Evolutionary conservation across 1,140 invertebrate genomes (phyloP), one percentile per base, ranked within the genome.

Genomic region (Solen grandis): DNA sequence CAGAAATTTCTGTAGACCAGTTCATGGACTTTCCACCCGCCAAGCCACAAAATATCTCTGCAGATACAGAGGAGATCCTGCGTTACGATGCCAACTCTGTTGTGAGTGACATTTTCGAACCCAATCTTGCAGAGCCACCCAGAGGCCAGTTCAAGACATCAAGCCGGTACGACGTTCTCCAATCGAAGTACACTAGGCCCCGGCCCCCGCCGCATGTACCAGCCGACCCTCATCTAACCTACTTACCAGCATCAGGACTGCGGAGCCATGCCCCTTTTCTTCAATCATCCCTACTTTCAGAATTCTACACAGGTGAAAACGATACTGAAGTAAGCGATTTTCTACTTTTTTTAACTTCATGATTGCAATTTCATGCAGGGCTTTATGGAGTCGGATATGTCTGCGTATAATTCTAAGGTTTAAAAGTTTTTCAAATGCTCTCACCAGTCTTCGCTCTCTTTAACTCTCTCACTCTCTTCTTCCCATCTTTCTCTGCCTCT

Each of bases 131-230:
- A 10, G 4, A 22, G 55, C 36, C 68, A 33, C n/a, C 14, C 3
- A 19, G 29, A 22, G 29, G n/a, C 22, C 8, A 8, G 19, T 60
- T 16, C 16, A n/a, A 14, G 29, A 25, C 31, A 41, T 72, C 52
- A 57, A 80, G 60, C 27, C 25, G 77, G 4, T 80, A 80, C 50
- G 77, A 80, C 33, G 36, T 19, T 19, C 38, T 80, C 22, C 36
- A 59, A 60, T 80, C 77, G 46, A 80, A 80, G 59, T 80, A 72
- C 77, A 80, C 77, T 22, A 31, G 69, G 52, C 77, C 77, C 33
- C 60, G 69, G 29, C 68, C 10, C 16, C 29, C 27, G 25, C 66
- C 55, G 19, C 75, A 57, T 52, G 36, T 46, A 35, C 65, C 75
- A 46, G 65, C 65, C 5, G 65, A 78, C 35, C 19, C 38, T 13